Evolutionary conservation across 2,113 vertebrate genomes (phyloP).

Genomic region (Marmota flaviventris): DNA sequence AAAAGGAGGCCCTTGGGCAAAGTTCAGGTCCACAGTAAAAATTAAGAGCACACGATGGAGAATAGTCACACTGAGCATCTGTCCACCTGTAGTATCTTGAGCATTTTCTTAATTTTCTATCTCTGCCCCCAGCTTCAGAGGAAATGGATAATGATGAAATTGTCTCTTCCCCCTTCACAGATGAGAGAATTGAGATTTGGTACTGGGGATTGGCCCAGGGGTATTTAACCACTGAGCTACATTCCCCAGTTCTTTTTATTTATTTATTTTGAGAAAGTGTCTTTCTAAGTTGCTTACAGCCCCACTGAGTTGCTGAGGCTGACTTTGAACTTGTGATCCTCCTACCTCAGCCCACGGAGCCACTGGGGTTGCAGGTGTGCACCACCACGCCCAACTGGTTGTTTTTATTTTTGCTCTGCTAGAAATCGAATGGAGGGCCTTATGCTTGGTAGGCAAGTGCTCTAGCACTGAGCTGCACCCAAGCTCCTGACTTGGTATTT

Average conservation of each 20-base stretch:
- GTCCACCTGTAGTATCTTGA: neutral
- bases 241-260: too few species aligned
- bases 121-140: neutral
- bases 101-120: neutral
- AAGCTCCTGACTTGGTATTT: neutral
- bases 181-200: too few species aligned
- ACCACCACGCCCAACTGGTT: neutral
- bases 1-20: neutral
- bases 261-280: too few species aligned
- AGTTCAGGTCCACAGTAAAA: neutral
- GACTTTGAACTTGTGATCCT: too few species aligned
- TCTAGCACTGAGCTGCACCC: neutral
- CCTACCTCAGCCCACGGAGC: too few species aligned
- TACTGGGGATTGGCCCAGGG: too few species aligned
- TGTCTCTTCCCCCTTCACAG: neutral
- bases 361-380: too few species aligned
- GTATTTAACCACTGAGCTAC: too few species aligned
- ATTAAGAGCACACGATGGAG: neutral
- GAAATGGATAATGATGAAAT: neutral
- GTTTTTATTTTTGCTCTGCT: neutral
- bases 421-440: neutral
- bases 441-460: neutral
- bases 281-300: too few species aligned
- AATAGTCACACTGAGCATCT: neutral
- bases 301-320: too few species aligned